Percentiles rank a stretch among this genome's conserved stretches.
Conservation (phyloP, 2,797 vertebrate species). For the Melanotaenia parkinsoni region DNA sequence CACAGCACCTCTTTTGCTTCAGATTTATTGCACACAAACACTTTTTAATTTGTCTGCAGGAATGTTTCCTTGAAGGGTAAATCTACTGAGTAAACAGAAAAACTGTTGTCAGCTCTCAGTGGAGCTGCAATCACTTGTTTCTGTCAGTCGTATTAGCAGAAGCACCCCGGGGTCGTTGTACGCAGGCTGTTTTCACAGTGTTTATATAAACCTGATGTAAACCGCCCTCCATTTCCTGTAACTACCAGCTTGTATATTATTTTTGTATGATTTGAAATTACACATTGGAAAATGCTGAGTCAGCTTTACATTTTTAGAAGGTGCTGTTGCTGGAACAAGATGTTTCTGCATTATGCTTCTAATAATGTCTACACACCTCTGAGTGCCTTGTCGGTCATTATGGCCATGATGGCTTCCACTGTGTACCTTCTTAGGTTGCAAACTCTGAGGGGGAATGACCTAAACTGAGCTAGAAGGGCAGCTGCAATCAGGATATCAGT, state of each 20-base stretch:
- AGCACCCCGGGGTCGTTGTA: slow-evolving; percentile 27
- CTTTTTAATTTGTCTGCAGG: not conserved
- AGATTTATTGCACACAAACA: slow-evolving; percentile 3
- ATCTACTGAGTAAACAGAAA: slow-evolving; percentile 38
- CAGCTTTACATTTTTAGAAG: not conserved
- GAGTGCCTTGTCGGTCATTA: slow-evolving; percentile 1
- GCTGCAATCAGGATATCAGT: not conserved
- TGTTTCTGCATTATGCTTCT: not conserved
- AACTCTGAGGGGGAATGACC: not conserved
- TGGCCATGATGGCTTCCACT: not conserved
- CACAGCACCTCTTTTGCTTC: not conserved
- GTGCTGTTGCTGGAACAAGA: slow-evolving; percentile 11
- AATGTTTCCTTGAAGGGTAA: slow-evolving; percentile 16
- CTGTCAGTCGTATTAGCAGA: slow-evolving; percentile 63
- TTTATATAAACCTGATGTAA: slow-evolving; percentile 50
- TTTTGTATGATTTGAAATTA: slow-evolving; percentile 1
- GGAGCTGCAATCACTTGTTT: slow-evolving; percentile 42
- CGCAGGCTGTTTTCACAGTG: slow-evolving; percentile 46
- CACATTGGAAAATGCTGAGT: not conserved
- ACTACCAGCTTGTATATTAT: not conserved
- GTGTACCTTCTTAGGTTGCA: slow-evolving; percentile 3
- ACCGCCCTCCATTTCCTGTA: slow-evolving; percentile 33
- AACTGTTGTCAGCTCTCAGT: slow-evolving; percentile 19
- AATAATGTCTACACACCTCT: slow-evolving; percentile 1
- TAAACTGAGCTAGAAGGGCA: not conserved